Percentiles rank a stretch among this genome's conserved stretches.
Evolutionary conservation across 2,888 invertebrate species (phyloP).

Genomic region (Vandiemenella viatica): DNA sequence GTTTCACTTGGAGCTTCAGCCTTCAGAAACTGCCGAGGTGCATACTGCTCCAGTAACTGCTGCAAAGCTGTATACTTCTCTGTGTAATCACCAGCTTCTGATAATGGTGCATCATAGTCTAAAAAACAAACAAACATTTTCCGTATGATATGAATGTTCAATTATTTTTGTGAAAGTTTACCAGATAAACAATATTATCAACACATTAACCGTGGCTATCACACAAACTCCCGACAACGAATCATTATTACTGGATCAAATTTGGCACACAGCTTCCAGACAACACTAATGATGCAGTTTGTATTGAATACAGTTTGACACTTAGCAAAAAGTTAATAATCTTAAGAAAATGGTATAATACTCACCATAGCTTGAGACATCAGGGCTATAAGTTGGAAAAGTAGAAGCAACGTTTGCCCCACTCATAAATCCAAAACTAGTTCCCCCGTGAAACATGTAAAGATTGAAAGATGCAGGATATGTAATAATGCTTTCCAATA

Average conservation of each 20-base stretch:
- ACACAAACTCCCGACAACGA: no score
- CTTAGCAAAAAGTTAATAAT: no score
- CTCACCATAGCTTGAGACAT: conserved; percentile 32
- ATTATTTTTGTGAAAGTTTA: no score
- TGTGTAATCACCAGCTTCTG: conserved; percentile 36
- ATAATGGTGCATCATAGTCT: conserved; percentile 38
- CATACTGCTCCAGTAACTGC: conserved; percentile 19
- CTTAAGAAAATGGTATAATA: no score
- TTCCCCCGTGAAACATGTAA: conserved; percentile 30
- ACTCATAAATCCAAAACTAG: conserved; percentile 25
- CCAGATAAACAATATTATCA: no score
- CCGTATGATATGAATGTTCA: no score
- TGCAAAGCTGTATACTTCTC: conserved; percentile 27
- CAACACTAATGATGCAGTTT: no score
- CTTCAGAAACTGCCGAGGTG: background rate
- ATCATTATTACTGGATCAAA: no score
- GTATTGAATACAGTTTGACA: no score
- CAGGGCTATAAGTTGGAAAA: conserved; percentile 22
- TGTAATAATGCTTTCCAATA: conserved; percentile 21
- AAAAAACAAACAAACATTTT: background rate
- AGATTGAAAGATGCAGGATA: conserved; percentile 26
- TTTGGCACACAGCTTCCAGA: no score
- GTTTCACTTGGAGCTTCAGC: conserved; percentile 24
- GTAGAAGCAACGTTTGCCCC: conserved; percentile 10
- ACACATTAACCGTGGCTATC: no score